Evolutionary conservation across 2,888 invertebrate species (phyloP).

Genomic region (Sinopyrophorus schimmeli): DNA sequence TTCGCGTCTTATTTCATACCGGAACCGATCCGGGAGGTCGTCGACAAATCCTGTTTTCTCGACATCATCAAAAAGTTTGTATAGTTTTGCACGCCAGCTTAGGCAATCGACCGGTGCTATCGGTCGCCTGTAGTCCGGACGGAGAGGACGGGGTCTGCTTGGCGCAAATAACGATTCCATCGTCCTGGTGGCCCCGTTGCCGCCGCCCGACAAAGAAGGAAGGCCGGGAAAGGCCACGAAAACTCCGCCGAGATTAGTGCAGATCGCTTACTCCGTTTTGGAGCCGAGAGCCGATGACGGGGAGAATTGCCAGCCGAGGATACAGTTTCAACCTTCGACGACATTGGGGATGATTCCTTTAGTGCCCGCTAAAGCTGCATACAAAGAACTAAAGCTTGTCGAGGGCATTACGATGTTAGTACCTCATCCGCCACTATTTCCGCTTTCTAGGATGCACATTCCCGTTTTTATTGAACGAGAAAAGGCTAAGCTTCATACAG

Average conservation of each 20-base stretch:
- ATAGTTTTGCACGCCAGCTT: conserved; percentile 76
- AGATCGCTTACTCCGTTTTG: conserved; percentile 85
- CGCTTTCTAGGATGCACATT: conserved; percentile 85
- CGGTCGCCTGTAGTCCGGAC: conserved; percentile 91
- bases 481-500: conserved; percentile 67
- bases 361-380: conserved; percentile 76
- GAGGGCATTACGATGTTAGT: conserved; percentile 83
- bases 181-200: conserved; percentile 88
- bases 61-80: conserved; percentile 71
- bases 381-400: conserved; percentile 81
- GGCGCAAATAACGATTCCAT: conserved; percentile 80
- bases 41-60: conserved; percentile 63
- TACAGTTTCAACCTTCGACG: conserved; percentile 65
- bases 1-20: conserved; percentile 90
- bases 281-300: conserved; percentile 73
- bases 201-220: conserved; percentile 65
- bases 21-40: conserved; percentile 83
- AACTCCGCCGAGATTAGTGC: conserved; percentile 71
- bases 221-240: conserved; percentile 52
- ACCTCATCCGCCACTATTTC: conserved; percentile 87
- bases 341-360: conserved; percentile 67
- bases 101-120: conserved; percentile 65
- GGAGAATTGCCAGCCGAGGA: conserved; percentile 75
- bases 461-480: conserved; percentile 84
- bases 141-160: conserved; percentile 92